A percentile compares a stretch with the other conserved stretches of the same genome.
phyloP scores from a whole-genome alignment of 2,113 vertebrate genomes.

The Colius striatus region DNA sequence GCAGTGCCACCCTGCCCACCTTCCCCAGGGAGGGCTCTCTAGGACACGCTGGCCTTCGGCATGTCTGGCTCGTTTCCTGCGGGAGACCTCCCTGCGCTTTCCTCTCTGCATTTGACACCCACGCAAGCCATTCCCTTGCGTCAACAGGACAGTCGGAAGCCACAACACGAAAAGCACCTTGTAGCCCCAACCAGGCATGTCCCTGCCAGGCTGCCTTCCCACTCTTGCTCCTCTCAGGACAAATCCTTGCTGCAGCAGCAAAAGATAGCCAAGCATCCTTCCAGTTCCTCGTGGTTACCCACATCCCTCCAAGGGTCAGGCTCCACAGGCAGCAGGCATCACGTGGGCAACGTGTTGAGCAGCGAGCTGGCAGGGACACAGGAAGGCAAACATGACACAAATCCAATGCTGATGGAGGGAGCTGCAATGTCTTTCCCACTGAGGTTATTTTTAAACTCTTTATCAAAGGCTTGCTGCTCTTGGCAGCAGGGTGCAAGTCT shows the following conservation, averaged over 20 bases:
- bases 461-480: constrained; percentile 66
- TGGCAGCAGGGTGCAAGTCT: constrained; percentile 25
- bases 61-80: not conserved
- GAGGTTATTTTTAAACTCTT: constrained; percentile 71
- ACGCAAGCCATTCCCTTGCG: not conserved
- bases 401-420: constrained; percentile 28
- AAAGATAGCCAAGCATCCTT: not conserved
- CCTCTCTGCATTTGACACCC: not conserved
- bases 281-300: not conserved
- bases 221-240: not conserved
- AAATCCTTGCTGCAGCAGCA: not conserved
- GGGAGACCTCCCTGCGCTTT: not conserved
- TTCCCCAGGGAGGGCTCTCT: not conserved
- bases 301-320: not conserved
- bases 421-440: constrained; percentile 32
- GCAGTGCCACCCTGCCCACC: rapidly evolving
- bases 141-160: not conserved
- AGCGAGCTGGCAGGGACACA: not conserved
- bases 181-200: not conserved
- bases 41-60: rapidly evolving
- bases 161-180: not conserved
- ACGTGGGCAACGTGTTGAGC: not conserved
- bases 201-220: not conserved
- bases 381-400: constrained; percentile 34
- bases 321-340: not conserved